Base-by-base conservation (phyloP, 2,113 vertebrate species). In the Zonotrichia leucophrys region DNA sequence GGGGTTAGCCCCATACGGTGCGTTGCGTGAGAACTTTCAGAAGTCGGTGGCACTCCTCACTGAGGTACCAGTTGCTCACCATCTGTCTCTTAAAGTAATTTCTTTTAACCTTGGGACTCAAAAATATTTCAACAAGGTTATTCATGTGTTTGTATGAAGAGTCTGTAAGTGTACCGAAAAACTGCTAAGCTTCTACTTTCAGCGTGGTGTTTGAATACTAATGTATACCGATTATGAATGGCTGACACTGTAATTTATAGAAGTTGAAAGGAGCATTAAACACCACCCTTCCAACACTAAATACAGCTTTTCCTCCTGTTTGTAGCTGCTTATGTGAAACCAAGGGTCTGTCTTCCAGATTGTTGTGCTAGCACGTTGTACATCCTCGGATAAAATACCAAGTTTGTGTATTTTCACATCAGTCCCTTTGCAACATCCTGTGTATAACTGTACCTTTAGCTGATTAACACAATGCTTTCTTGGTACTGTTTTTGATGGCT, bases 191-290 rank as follows among this genome's bases (percentile, higher is more conserved):
- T 76, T 91, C 85, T 91, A 70, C 83, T 91, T 95, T 78, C 76
- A 60, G 5, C 0, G 2, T 74, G 47, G 9, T 81, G 49, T 89
- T 93, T 89, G 95, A 93, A 92, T 93, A 42, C 73, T 93, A 70
- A 94, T 74, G 46, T 90, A 28, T 77, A 70, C 53, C 64, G 84
- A 44, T 93, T 95, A 93, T 89, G 49, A 87, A 90, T 67, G 72
- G 83, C 89, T 94, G 79, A 89, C 1, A 0, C 33, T 79, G 62
- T 90, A 90, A 93, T 93, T 96, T 87, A 72, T 63, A 41, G 76
- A 90, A 91, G 86, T 89, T 91, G 91, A 91, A 97, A 95, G 91
- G 73, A 91, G 41, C 86, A 41, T 89, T 91, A 94, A 93, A 77
- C 52, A 70, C 56, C 58, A 89, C 86, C 74, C 75, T 95, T 87